phyloP scores from a whole-genome alignment of 2,888 invertebrate genomes.

The Athalia cordata region DNA sequence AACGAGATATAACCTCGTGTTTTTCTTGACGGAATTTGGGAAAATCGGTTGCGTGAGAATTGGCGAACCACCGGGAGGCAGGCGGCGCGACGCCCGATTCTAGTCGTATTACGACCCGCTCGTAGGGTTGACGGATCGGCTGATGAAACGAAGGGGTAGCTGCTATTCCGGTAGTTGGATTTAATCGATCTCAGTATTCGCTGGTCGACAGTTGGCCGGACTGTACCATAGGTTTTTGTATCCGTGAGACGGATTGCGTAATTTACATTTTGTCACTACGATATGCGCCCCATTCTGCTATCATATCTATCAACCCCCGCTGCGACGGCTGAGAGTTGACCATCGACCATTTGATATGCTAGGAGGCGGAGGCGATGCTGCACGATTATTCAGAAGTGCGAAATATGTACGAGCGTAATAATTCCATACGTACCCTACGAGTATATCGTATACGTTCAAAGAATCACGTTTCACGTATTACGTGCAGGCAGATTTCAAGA shows the following conservation, averaged over 20 bases:
- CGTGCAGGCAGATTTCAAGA: no score
- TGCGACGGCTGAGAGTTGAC: slow-evolving; percentile 19
- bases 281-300: slow-evolving; percentile 69
- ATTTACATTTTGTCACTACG: slow-evolving; percentile 74
- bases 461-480: no score
- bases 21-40: slow-evolving; percentile 39
- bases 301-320: slow-evolving; percentile 71
- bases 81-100: not conserved
- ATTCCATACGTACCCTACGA: no score
- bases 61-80: not conserved
- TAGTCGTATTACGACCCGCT: slow-evolving; percentile 51
- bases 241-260: slow-evolving; percentile 72
- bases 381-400: no score
- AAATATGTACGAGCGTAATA: no score
- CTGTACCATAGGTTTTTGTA: slow-evolving; percentile 66
- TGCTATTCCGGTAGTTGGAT: slow-evolving; percentile 63
- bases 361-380: not conserved
- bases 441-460: no score
- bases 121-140: slow-evolving; percentile 71
- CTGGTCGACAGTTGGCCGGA: slow-evolving; percentile 72
- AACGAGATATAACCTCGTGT: slow-evolving; percentile 21
- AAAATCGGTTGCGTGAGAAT: slow-evolving; percentile 46
- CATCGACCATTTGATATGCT: not conserved
- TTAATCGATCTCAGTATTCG: slow-evolving; percentile 73
- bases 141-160: slow-evolving; percentile 71